A percentile compares a stretch with the other conserved stretches of the same genome.
phyloP scores from a whole-genome alignment of 1,140 invertebrate genomes.

The Frieseomelitta varia region DNA sequence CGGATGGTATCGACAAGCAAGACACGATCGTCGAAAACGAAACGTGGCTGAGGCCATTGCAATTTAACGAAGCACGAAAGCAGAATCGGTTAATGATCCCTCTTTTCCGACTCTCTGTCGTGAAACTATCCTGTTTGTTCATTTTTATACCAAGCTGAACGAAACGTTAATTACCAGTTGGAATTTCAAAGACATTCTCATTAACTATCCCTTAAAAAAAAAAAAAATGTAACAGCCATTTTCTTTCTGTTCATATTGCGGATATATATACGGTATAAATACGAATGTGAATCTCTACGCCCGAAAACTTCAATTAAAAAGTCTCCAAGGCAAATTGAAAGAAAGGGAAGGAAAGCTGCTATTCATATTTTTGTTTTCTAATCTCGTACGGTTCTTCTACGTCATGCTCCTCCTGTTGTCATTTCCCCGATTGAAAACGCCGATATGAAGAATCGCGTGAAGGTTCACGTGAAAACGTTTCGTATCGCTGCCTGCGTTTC shows the following conservation, averaged over 20 bases:
- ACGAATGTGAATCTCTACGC: not conserved
- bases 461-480: not conserved
- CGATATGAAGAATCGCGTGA: not conserved
- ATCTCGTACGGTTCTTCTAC: not conserved
- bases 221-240: too few species aligned
- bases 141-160: not conserved
- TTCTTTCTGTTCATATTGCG: too few species aligned
- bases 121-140: not conserved
- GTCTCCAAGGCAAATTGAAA: not conserved
- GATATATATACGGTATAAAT: not conserved
- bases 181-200: too few species aligned
- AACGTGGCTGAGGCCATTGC: too few species aligned
- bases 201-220: too few species aligned
- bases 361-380: not conserved
- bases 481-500: slow-evolving; percentile 6
- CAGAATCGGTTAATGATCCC: not conserved
- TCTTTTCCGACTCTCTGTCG: not conserved
- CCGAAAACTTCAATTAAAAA: not conserved
- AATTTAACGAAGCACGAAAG: not conserved
- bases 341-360: not conserved
- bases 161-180: too few species aligned
- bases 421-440: not conserved
- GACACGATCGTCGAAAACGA: not conserved
- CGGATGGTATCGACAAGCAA: not conserved
- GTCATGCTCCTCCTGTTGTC: too few species aligned